Evolutionary conservation across 2,113 vertebrate species (phyloP), one percentile per base, ranked within the genome.

Genomic region (Ictidomys tridecemlineatus): DNA sequence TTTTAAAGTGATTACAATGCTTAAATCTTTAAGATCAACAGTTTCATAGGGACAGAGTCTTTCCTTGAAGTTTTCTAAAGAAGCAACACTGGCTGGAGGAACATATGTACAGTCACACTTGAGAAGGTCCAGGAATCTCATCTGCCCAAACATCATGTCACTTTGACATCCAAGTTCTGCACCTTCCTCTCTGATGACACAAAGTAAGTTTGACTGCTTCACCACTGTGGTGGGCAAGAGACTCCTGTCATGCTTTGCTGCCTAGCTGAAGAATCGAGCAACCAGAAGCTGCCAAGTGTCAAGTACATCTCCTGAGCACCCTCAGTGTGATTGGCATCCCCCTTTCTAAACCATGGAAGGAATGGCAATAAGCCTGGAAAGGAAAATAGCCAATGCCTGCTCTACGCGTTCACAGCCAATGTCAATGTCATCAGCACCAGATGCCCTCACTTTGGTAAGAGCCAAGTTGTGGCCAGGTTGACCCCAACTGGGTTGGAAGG

Each of bases 201-300:
- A 13, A 53, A 63, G 37, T 63, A 39, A 94, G 89, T 86, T 4
- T 93, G 93, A 94, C 45, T 85, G 96, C 89, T 72, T 82, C 88
- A 20, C 17, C 67, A 79, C 79, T 2, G 0, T 77, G 87, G 87
- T 94, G 24, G 85, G 84, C 96, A 95, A 82, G 0, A 92, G 86
- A 56, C 93, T 91, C 51, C 67, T 58, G 97, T 92, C 94, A 96
- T 70, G 94, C 92, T 97, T 95, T 93, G 93, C 65, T 96, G 97
- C 73, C 37, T 78, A 37, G 61, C 32, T 94, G 96, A 97, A 69
- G 78, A 87, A 83, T 32, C 20, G n/a, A 58, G 88, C 51, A 70
- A 74, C 0, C 5, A 1, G 73, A 93, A 86, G 85, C 20, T 70
- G 65, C 88, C 96, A 86, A 83, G 74, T 91, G 91, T 94, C 96